phyloP scores from a whole-genome alignment of 2,888 invertebrate genomes.

The Ethmia dodecea region DNA sequence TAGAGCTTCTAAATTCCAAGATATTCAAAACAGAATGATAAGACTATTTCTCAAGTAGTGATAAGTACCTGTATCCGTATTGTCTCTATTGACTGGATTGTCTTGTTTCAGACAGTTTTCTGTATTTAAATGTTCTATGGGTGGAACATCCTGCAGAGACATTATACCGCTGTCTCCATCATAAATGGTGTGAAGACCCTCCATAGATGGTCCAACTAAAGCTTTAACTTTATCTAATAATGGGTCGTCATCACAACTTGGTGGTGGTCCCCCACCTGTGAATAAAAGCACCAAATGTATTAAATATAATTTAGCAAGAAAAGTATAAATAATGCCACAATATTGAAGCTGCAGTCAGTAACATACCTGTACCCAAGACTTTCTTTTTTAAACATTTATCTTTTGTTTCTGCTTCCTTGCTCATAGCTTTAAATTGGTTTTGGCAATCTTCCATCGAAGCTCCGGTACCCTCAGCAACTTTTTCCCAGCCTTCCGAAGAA shows the following conservation, averaged over 20 bases:
- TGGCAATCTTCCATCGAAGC: background rate
- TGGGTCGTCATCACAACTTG: background rate
- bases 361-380: background rate
- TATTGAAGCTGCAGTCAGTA: no score
- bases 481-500: conserved; percentile 4
- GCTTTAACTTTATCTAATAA: background rate
- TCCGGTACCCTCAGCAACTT: conserved; percentile 4
- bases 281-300: background rate
- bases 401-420: conserved; percentile 1
- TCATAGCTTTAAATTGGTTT: background rate
- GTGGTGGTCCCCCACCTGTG: background rate
- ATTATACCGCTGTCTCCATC: background rate
- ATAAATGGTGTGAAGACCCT: background rate
- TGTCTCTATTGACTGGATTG: no score
- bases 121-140: no score
- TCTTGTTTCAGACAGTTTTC: no score
- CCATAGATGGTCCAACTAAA: background rate
- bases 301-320: background rate
- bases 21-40: no score
- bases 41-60: no score
- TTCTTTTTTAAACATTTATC: conserved; percentile 1
- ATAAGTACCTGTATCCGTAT: no score
- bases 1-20: no score
- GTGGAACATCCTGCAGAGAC: no score
- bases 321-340: background rate